Evolutionary conservation across 2,797 vertebrate genomes (phyloP).

Genomic region (Coilia nasus): DNA sequence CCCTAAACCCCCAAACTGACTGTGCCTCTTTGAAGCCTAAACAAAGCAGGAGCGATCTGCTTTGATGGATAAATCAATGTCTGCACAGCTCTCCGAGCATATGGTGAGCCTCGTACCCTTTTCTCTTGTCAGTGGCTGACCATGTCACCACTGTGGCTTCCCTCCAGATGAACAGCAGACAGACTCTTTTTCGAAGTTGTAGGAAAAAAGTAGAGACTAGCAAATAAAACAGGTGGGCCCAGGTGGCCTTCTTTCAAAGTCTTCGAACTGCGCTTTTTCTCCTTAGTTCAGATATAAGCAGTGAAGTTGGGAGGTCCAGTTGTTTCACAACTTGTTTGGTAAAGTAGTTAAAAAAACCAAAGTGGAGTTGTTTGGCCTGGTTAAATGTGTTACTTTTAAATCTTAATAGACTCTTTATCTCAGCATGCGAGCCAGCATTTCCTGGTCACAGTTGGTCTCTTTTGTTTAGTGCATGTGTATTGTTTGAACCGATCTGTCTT

Average conservation of each 20-base stretch:
- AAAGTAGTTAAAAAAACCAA: neutral
- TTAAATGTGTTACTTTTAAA: neutral
- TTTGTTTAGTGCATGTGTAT: no score
- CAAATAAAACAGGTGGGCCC: neutral
- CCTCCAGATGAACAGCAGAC: constrained; percentile 29
- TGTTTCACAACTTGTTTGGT: neutral
- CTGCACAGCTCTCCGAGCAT: constrained; percentile 65
- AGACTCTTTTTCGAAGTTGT: neutral
- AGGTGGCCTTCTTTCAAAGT: neutral
- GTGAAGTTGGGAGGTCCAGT: neutral
- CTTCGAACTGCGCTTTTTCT: neutral
- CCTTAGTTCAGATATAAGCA: neutral
- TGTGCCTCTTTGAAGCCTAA: constrained; percentile 70
- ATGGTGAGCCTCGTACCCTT: constrained; percentile 58
- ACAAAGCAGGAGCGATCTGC: constrained; percentile 72
- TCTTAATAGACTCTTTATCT: neutral
- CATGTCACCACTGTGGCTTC: constrained; percentile 57
- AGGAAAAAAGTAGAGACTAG: neutral
- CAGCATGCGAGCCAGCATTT: no score
- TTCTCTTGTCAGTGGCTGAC: constrained; percentile 45
- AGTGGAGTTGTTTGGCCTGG: neutral
- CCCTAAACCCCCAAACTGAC: constrained; percentile 55
- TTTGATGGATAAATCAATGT: constrained; percentile 71
- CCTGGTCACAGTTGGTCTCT: no score
- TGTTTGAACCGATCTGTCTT: no score